Evolutionary conservation across 2,113 vertebrate genomes (phyloP).

Genomic region (Nipponia nippon): DNA sequence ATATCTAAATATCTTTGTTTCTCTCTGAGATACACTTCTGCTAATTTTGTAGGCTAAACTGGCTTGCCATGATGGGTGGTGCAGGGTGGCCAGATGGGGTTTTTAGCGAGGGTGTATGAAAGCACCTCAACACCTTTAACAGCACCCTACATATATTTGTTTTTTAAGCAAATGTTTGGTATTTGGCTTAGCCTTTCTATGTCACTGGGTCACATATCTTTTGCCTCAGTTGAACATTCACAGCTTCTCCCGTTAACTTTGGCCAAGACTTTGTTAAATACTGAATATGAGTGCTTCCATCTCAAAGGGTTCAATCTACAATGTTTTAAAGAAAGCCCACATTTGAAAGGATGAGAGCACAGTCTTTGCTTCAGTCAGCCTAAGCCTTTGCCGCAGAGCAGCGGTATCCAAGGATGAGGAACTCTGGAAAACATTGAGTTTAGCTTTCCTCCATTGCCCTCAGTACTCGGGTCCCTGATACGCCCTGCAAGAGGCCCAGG

Average conservation of each 20-base stretch:
- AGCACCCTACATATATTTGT: accelerated
- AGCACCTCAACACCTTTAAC: background rate
- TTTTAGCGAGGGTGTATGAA: background rate
- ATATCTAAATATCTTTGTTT: background rate
- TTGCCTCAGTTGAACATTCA: background rate
- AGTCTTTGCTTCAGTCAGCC: background rate
- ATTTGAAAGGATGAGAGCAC: background rate
- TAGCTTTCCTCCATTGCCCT: accelerated
- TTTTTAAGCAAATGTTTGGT: background rate
- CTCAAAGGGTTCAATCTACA: background rate
- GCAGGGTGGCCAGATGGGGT: accelerated
- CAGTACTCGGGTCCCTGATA: background rate
- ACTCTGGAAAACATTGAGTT: background rate
- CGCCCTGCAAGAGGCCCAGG: background rate
- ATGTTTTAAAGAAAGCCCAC: background rate
- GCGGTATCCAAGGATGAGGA: background rate
- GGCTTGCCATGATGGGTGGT: accelerated
- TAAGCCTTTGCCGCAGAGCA: background rate
- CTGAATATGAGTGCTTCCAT: background rate
- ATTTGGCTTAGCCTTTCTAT: background rate
- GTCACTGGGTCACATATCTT: background rate
- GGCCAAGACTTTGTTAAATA: background rate
- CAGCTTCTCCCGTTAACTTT: background rate
- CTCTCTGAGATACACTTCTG: background rate
- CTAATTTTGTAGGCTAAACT: background rate